phyloP scores from a whole-genome alignment of 2,888 invertebrate genomes.

The Andrena bucephala region DNA sequence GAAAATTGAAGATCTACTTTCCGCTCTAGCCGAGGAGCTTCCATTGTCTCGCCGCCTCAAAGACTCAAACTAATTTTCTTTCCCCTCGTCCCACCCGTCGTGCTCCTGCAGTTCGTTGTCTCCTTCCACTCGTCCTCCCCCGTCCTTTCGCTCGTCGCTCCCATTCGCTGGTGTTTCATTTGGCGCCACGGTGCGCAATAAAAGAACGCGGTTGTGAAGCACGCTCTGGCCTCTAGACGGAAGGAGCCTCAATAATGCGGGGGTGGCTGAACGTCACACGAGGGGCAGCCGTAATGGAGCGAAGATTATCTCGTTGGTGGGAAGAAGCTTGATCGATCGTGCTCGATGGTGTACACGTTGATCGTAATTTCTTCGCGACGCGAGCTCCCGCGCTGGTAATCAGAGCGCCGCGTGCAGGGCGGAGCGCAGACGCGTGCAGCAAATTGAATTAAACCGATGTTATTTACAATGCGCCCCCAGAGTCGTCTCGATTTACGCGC shows the following conservation, averaged over 20 bases:
- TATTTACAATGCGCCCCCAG: constrained; percentile 34
- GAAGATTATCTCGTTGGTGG: neutral
- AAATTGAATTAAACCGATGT: constrained; percentile 53
- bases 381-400: neutral
- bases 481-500: constrained; percentile 37
- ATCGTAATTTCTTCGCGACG: neutral
- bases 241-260: constrained; percentile 41
- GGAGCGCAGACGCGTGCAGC: neutral
- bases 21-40: constrained; percentile 11
- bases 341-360: too few relatives aligned
- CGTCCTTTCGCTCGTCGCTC: neutral
- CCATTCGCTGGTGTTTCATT: constrained; percentile 51
- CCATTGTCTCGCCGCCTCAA: constrained; percentile 56
- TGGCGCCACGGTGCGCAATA: constrained; percentile 14
- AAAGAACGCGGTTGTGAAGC: constrained; percentile 26
- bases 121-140: neutral
- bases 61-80: constrained; percentile 55
- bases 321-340: too few relatives aligned
- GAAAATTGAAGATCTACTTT: constrained; percentile 57
- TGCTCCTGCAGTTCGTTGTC: neutral
- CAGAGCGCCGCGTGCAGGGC: neutral
- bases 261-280: constrained; percentile 11
- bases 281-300: neutral
- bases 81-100: neutral
- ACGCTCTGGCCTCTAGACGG: constrained; percentile 9